Percentiles rank a stretch among this genome's conserved stretches.
Evolutionary conservation across 2,888 invertebrate genomes (phyloP).

Genomic region (Periphyllus acericola): DNA sequence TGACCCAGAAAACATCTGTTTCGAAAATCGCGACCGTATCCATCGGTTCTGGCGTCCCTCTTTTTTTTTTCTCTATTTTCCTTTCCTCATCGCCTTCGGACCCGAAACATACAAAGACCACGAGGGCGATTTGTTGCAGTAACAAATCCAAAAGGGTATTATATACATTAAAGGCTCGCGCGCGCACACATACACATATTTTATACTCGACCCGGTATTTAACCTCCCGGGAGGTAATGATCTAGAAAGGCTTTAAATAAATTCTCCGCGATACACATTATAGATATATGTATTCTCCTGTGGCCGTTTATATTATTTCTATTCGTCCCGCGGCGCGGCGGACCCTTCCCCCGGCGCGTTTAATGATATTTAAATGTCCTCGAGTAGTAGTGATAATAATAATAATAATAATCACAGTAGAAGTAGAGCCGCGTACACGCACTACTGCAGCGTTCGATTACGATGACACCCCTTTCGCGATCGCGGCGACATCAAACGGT

Average conservation of each 20-base stretch:
- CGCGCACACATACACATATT: neutral
- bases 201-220: slow-evolving; percentile 31
- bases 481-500: slow-evolving; percentile 48
- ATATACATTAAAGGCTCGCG: neutral
- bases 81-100: slow-evolving; percentile 12
- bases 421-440: neutral
- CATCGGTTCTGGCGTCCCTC: slow-evolving; percentile 4
- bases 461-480: slow-evolving; percentile 8
- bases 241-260: slow-evolving; percentile 60
- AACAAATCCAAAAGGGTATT: slow-evolving; percentile 55
- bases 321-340: slow-evolving; percentile 14
- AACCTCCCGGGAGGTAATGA: slow-evolving; percentile 56
- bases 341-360: slow-evolving; percentile 21
- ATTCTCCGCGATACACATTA: slow-evolving; percentile 12
- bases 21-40: slow-evolving; percentile 55
- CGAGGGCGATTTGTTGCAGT: slow-evolving; percentile 53
- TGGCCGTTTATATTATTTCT: slow-evolving; percentile 50
- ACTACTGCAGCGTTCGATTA: neutral
- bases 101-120: slow-evolving; percentile 48
- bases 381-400: slow-evolving; percentile 22
- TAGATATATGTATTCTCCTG: slow-evolving; percentile 6
- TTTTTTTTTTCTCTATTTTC: slow-evolving; percentile 23
- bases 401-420: slow-evolving; percentile 24
- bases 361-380: slow-evolving; percentile 61
- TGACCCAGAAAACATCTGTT: slow-evolving; percentile 61